Base-by-base conservation (phyloP, 1,140 invertebrate species). In the Leptinotarsa lineolata region DNA sequence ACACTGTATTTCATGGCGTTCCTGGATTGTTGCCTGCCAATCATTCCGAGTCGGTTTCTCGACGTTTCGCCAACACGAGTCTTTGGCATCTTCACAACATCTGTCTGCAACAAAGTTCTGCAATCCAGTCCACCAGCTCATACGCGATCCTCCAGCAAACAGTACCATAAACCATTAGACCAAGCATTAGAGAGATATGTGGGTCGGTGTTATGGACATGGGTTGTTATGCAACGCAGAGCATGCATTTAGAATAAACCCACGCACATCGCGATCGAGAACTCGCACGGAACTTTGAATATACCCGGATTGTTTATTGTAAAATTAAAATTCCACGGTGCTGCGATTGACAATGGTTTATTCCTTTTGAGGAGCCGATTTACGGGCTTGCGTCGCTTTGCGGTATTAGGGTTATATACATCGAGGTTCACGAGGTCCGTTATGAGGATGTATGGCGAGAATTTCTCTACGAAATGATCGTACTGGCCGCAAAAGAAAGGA, bases 331-430 rank as follows among this genome's bases (percentile, higher is more conserved):
- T 16, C 48, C n/a, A 54, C 48, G 48, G n/a, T 54, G 48, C n/a
- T 54, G 48, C 48, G 48, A 54, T 54, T 54, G 48, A 54, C 48
- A 54, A 54, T 54, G 48, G 48, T 54, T 54, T 54, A 54, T 54
- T 54, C 48, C 48, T 54, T 54, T 54, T n/a, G 15, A 54, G 48
- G 48, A 18, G 6, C 48, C 48, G 48, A 54, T 54, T 54, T 54
- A 54, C 48, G 15, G 48, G 15, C 15, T 54, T 54, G 16, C n/a
- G 48, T 15, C n/a, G 48, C 48, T 4, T 54, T 54, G 48, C n/a
- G 48, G 48, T 54, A 54, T 54, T 54, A 54, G 48, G 48, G 48
- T 54, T 54, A 54, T 39, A 39, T 54, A 18, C 48, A 18, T 54
- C 48, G 48, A 54, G 48, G 3, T 54, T 54, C n/a, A 54, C 16